A percentile compares a stretch with the other conserved stretches of the same genome.
Evolutionary conservation across 2,113 vertebrate species (phyloP).

Genomic region (Notarius quadriscutis): DNA sequence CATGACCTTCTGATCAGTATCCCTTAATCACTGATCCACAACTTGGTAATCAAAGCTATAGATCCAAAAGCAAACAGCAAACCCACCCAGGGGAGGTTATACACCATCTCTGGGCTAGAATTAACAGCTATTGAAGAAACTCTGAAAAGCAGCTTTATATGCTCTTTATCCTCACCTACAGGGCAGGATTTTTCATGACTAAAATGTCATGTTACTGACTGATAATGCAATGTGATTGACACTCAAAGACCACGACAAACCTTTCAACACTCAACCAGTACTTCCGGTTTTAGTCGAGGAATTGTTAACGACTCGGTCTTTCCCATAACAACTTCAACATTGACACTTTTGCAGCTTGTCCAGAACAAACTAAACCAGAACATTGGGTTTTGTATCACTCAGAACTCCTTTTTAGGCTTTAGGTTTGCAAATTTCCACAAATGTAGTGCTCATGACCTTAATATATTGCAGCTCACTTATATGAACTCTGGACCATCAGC

Average conservation of each 20-base stretch:
- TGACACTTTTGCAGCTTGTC: not conserved
- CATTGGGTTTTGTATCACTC: not conserved
- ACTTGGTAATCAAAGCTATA: not conserved
- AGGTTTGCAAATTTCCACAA: not conserved
- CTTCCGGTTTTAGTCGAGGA: not conserved
- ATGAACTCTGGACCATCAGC: not conserved
- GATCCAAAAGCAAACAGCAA: not conserved
- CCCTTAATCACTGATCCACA: not conserved
- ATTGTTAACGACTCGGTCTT: not conserved
- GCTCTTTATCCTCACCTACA: not conserved
- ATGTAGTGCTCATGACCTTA: not conserved
- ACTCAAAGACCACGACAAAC: no score
- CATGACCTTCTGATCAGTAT: not conserved
- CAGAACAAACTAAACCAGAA: not conserved
- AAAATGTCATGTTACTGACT: not conserved
- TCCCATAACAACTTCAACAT: not conserved
- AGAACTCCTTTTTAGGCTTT: not conserved
- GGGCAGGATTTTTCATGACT: not conserved
- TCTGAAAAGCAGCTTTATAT: not conserved
- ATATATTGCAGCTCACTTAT: not conserved
- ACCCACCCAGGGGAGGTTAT: not conserved
- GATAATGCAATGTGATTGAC: no score
- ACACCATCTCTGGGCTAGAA: not conserved
- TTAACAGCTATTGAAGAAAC: not conserved
- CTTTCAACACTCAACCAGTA: not conserved